Conservation (phyloP, 1,140 invertebrate genomes). For the Heliothis subflexa region DNA sequence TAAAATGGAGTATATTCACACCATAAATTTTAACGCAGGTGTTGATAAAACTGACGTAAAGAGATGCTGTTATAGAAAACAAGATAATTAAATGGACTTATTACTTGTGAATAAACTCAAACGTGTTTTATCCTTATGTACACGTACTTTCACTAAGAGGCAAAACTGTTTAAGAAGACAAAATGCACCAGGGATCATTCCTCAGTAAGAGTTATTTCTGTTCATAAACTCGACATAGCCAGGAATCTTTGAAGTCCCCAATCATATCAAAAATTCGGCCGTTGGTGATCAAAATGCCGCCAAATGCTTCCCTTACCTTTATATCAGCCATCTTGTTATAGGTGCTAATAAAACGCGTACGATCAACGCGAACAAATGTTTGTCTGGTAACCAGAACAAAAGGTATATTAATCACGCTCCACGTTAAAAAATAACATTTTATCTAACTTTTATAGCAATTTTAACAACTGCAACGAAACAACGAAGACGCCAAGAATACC, state of each 20-base stretch:
- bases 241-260: neutral
- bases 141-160: neutral
- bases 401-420: constrained; percentile 58
- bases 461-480: constrained; percentile 65
- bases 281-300: constrained; percentile 84
- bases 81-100: neutral
- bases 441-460: constrained; percentile 59
- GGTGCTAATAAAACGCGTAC: constrained; percentile 68
- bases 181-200: neutral
- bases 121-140: neutral
- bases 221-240: neutral
- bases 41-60: no score
- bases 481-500: constrained; percentile 69
- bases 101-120: neutral
- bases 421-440: constrained; percentile 74
- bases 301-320: constrained; percentile 77
- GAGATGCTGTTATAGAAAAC: neutral
- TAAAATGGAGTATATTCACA: no score
- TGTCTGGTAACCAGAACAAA: constrained; percentile 69
- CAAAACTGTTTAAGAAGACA: no score
- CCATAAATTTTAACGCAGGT: no score
- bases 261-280: constrained; percentile 62
- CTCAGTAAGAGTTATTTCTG: neutral
- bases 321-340: constrained; percentile 84
- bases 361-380: constrained; percentile 73